phyloP scores from a whole-genome alignment of 1,140 invertebrate genomes.

The Drosophila trapezifrons region DNA sequence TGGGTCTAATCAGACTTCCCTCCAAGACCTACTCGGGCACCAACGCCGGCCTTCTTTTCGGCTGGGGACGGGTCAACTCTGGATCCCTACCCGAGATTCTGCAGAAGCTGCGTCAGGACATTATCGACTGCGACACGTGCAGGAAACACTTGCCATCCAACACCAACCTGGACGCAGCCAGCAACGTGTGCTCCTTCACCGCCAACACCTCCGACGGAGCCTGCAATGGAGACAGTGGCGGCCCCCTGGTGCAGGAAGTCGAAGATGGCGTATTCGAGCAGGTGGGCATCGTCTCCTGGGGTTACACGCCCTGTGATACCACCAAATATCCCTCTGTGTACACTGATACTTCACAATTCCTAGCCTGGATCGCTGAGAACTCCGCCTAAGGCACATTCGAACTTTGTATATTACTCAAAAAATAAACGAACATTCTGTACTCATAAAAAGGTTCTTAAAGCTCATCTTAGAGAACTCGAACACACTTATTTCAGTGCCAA shows the following conservation, averaged over 20 bases:
- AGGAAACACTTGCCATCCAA: constrained; percentile 30
- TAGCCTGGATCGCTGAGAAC: constrained; percentile 56
- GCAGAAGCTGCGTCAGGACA: constrained; percentile 78
- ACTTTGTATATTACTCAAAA: background rate
- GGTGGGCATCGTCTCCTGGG: constrained; percentile 91
- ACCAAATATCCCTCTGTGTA: constrained; percentile 88
- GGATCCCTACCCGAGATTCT: constrained; percentile 65
- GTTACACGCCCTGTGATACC: constrained; percentile 87
- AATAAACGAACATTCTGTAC: constrained; percentile 36
- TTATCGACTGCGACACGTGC: constrained; percentile 70
- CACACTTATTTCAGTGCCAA: no score
- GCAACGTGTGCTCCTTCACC: constrained; percentile 87
- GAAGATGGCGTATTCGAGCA: constrained; percentile 21
- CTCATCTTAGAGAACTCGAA: background rate
- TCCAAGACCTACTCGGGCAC: constrained; percentile 65
- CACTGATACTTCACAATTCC: no score
- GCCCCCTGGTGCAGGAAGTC: constrained; percentile 85
- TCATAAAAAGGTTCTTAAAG: background rate
- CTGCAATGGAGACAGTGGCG: constrained; percentile 88
- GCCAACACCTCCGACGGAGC: constrained; percentile 85
- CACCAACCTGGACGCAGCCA: constrained; percentile 1
- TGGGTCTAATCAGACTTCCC: constrained; percentile 85
- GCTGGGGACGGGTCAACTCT: constrained; percentile 85
- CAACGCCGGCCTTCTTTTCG: constrained; percentile 77
- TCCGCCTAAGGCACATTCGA: background rate